A percentile compares a stretch with the other conserved stretches of the same genome.
These are phyloP conservation scores for Buteo buteo DNA, from an alignment of 2,113 vertebrate genomes.

Conservation along the genomic window DNA sequence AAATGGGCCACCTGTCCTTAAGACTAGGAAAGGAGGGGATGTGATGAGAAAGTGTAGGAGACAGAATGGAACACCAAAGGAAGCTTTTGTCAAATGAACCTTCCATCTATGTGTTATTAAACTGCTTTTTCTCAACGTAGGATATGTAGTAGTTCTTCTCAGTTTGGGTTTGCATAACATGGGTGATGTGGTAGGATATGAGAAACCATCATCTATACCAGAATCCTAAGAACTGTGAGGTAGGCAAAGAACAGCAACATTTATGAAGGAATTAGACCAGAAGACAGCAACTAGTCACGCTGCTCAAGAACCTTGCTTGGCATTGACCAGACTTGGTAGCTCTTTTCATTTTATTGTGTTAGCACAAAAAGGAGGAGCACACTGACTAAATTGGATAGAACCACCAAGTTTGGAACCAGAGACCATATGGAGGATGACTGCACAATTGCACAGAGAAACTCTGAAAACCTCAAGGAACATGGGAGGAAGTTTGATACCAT, in stretches of 20 bases:
- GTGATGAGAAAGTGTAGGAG: not conserved
- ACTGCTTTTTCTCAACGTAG: not conserved
- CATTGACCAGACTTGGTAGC: not conserved
- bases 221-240: not conserved
- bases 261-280: not conserved
- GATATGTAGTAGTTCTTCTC: not conserved
- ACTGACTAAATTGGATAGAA: not conserved
- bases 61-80: not conserved
- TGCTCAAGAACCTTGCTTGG: not conserved
- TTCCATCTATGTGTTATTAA: not conserved
- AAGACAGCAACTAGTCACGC: not conserved
- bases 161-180: not conserved
- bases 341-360: not conserved
- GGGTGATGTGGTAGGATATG: not conserved
- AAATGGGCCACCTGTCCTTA: not conserved
- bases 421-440: fast-evolving
- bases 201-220: not conserved
- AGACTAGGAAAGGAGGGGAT: not conserved
- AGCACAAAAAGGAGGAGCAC: not conserved
- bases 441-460: not conserved
- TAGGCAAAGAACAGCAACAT: not conserved
- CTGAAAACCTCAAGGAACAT: not conserved
- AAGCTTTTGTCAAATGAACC: not conserved
- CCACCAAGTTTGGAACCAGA: not conserved
- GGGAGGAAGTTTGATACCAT: not conserved